A percentile compares a stretch with the other conserved stretches of the same genome.
phyloP scores from a whole-genome alignment of 2,888 invertebrate species.

The Petrolisthes manimaculis region DNA sequence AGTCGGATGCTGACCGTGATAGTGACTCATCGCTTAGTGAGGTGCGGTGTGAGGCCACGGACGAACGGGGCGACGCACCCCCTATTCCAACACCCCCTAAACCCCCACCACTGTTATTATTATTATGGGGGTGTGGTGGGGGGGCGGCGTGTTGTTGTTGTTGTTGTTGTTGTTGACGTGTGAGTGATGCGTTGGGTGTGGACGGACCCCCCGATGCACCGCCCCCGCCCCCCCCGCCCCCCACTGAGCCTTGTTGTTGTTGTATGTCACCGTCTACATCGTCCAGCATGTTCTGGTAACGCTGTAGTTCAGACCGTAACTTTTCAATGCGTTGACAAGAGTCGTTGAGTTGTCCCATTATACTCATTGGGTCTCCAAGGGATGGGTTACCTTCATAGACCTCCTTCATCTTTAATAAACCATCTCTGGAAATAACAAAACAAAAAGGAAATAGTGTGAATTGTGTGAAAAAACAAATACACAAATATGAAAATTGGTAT shows the following conservation, averaged over 20 bases:
- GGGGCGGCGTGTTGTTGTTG: slow-evolving; percentile 36
- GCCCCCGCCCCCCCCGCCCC: slow-evolving; percentile 57
- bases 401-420: slow-evolving; percentile 97
- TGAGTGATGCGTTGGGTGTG: slow-evolving; percentile 50
- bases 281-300: slow-evolving; percentile 78
- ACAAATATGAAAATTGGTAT: too few species aligned
- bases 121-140: slow-evolving; percentile 21
- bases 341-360: slow-evolving; percentile 95
- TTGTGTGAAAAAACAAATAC: too few species aligned
- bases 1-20: slow-evolving; percentile 66
- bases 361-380: slow-evolving; percentile 92
- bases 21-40: slow-evolving; percentile 66
- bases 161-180: slow-evolving; percentile 21
- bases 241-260: background rate
- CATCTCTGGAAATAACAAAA: slow-evolving; percentile 80
- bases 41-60: slow-evolving; percentile 64
- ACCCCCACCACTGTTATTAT: too few species aligned
- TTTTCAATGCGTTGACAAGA: slow-evolving; percentile 93
- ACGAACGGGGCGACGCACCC: slow-evolving; percentile 64
- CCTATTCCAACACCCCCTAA: too few species aligned
- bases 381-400: slow-evolving; percentile 97
- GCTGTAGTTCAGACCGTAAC: slow-evolving; percentile 84
- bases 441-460: too few species aligned
- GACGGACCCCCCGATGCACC: slow-evolving; percentile 59
- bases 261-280: slow-evolving; percentile 67